A percentile compares a stretch with the other conserved stretches of the same genome.
These are phyloP conservation scores for Opisthocomus hoazin DNA, from an alignment of 2,113 vertebrate species.

Conservation along the genomic window DNA sequence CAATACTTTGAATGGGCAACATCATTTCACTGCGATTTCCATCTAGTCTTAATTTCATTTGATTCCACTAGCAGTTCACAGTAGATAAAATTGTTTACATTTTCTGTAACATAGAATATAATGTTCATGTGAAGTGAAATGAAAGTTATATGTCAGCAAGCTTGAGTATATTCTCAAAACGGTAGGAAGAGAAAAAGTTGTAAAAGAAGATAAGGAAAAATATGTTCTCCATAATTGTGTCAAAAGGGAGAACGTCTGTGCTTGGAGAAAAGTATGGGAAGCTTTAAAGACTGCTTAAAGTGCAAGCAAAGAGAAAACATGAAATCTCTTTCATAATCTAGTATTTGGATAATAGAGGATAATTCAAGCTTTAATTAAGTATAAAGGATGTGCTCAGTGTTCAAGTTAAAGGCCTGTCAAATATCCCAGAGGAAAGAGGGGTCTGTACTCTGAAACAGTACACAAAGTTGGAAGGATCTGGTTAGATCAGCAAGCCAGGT, in stretches of 20 bases:
- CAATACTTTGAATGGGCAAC: neutral
- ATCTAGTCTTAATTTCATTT: neutral
- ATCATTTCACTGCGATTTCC: neutral
- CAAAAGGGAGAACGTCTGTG: neutral
- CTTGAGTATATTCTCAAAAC: neutral
- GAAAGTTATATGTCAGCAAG: neutral
- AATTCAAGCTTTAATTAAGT: constrained; percentile 48
- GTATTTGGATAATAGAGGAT: neutral
- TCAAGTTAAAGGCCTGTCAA: constrained; percentile 11
- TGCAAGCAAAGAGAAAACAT: neutral
- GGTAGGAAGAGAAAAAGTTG: neutral
- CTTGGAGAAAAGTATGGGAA: neutral
- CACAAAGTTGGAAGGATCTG: neutral
- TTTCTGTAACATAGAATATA: neutral
- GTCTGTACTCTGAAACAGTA: constrained; percentile 3
- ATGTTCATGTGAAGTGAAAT: neutral
- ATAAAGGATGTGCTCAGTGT: constrained; percentile 29
- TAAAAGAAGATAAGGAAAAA: constrained; percentile 23
- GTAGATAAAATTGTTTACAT: neutral
- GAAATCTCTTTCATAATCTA: neutral
- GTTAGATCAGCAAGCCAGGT: constrained; percentile 11
- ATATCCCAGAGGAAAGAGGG: constrained; percentile 9
- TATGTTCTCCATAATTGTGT: constrained; percentile 28
- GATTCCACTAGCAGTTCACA: neutral
- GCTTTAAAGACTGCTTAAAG: constrained; percentile 1